Conservation (phyloP, 2,888 invertebrate genomes). For the Rhaphigaster nebulosa region DNA sequence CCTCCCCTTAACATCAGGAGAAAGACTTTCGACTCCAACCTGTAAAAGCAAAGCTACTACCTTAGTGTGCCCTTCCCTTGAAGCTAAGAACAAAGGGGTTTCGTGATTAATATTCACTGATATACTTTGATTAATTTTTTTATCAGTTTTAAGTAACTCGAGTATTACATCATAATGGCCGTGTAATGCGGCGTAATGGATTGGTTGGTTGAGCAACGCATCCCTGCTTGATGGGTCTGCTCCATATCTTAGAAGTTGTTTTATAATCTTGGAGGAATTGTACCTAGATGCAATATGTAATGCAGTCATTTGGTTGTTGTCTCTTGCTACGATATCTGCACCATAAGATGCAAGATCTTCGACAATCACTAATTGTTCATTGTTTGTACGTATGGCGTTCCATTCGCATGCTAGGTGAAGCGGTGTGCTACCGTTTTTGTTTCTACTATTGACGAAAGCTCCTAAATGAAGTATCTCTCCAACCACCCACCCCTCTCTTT, state of each 20-base stretch:
- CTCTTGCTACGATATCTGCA: neutral
- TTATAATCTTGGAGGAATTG: neutral
- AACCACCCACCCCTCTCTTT: neutral
- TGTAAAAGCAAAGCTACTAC: neutral
- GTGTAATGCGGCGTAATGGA: neutral
- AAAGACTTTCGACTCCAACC: neutral
- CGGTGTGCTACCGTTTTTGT: neutral
- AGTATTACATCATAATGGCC: neutral
- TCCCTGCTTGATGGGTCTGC: neutral
- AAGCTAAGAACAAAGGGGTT: neutral
- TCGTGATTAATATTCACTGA: neutral
- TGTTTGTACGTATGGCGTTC: neutral
- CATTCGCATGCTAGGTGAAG: neutral
- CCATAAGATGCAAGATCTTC: neutral
- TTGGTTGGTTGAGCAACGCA: neutral
- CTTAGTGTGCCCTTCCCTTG: neutral
- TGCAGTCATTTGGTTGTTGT: neutral
- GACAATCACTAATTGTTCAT: neutral
- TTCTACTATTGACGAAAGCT: neutral
- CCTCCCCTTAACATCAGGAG: neutral
- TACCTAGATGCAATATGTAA: neutral
- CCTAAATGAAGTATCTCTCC: neutral
- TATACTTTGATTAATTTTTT: neutral
- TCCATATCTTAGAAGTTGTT: rapidly evolving
- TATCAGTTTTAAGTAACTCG: neutral